Evolutionary conservation across 2,113 vertebrate species (phyloP).

Genomic region (Chamaea fasciata): DNA sequence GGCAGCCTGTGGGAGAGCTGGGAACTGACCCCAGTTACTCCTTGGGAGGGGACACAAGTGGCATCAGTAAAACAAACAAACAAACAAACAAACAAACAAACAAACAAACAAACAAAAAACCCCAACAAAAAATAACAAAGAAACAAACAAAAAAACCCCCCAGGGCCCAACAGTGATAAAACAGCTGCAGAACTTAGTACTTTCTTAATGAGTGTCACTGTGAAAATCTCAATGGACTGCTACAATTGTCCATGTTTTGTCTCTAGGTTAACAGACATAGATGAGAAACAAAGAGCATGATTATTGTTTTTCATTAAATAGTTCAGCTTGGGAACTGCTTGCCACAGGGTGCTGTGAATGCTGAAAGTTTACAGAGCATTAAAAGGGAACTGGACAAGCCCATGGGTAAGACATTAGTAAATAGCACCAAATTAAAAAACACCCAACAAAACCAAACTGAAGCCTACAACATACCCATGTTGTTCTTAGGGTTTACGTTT

Average conservation of each 20-base stretch:
- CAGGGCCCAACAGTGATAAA: not conserved
- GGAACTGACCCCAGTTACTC: not conserved
- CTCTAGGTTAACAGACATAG: not conserved
- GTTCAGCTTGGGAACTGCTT: not conserved
- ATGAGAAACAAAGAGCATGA: not conserved
- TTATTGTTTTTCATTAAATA: not conserved
- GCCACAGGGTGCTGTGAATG: not conserved
- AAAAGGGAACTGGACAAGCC: not conserved
- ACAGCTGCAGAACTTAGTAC: not conserved
- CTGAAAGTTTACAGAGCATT: not conserved
- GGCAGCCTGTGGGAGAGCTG: not conserved
- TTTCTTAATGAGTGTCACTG: not conserved
- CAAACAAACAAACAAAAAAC: not conserved
- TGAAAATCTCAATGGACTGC: not conserved
- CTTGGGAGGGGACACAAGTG: not conserved
- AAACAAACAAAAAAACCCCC: not conserved
- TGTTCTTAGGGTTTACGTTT: not conserved
- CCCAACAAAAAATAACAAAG: too few relatives aligned
- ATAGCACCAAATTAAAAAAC: not conserved
- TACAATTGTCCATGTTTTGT: not conserved
- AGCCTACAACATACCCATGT: fast-evolving
- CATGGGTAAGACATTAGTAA: not conserved
- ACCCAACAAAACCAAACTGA: not conserved
- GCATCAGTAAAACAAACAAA: not conserved
- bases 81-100: too few relatives aligned